Evolutionary conservation across 2,797 vertebrate species (phyloP).

Genomic region (Meda fulgida): DNA sequence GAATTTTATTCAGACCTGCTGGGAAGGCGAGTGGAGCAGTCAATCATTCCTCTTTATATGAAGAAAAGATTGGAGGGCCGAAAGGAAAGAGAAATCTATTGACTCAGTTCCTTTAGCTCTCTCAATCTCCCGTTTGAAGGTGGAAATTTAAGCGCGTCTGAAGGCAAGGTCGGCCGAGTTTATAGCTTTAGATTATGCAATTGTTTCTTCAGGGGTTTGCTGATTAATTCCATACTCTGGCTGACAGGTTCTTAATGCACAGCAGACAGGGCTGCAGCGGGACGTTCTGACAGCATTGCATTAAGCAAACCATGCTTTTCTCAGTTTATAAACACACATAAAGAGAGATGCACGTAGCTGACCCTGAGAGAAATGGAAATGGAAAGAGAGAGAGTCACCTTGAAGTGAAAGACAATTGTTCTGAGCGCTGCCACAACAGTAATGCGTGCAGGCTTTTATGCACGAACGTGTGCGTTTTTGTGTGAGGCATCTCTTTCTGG

Average conservation of each 20-base stretch:
- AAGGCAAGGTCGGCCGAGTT: slow-evolving; percentile 76
- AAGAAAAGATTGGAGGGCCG: slow-evolving; percentile 8
- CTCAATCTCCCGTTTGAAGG: slow-evolving; percentile 64
- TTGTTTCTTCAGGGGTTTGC: slow-evolving; percentile 73
- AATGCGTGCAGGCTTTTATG: not conserved
- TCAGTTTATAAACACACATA: slow-evolving; percentile 50
- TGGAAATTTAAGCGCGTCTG: slow-evolving; percentile 68
- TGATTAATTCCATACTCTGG: slow-evolving; percentile 77
- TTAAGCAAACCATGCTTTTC: slow-evolving; percentile 67
- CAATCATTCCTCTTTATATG: slow-evolving; percentile 41
- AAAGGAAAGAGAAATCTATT: slow-evolving; percentile 28
- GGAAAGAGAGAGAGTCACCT: slow-evolving; percentile 43
- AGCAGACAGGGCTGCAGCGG: slow-evolving; percentile 58
- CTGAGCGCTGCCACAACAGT: slow-evolving; percentile 19
- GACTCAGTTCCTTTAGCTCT: slow-evolving; percentile 36
- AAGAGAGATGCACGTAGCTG: slow-evolving; percentile 18
- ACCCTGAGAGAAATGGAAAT: slow-evolving; percentile 39
- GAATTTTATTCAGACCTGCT: slow-evolving; percentile 59
- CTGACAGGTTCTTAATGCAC: slow-evolving; percentile 75
- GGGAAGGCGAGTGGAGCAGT: slow-evolving; percentile 59
- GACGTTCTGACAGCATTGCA: slow-evolving; percentile 68
- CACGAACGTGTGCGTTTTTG: not conserved
- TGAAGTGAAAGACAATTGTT: slow-evolving; percentile 52
- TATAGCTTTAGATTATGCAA: slow-evolving; percentile 73
- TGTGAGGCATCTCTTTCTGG: slow-evolving; percentile 25